Percentiles rank a stretch among this genome's conserved stretches.
Evolutionary conservation across 2,113 vertebrate species (phyloP).

Genomic region (Calyptommatus sinebrachiatus): DNA sequence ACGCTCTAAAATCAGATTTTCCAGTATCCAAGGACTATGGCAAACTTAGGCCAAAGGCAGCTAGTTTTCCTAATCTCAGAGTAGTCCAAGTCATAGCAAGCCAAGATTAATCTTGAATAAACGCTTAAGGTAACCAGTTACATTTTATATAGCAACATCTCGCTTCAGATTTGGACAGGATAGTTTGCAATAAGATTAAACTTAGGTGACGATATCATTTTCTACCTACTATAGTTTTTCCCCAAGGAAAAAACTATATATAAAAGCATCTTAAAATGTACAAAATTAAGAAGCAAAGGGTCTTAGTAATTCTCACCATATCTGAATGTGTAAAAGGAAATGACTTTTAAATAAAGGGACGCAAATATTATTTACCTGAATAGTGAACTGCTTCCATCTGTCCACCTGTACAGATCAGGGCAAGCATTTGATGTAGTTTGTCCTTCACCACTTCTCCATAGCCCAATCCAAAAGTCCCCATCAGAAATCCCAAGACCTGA

Average conservation of each 20-base stretch:
- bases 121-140: no score
- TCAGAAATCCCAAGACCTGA: slow-evolving; percentile 82
- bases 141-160: no score
- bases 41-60: no score
- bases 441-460: slow-evolving; percentile 79
- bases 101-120: no score
- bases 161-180: no score
- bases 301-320: no score
- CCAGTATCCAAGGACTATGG: no score
- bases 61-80: no score
- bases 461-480: slow-evolving; percentile 97
- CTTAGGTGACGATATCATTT: neutral
- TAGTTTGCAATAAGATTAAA: no score
- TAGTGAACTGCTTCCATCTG: slow-evolving; percentile 78
- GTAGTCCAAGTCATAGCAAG: no score
- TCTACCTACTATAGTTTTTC: neutral
- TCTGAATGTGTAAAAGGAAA: neutral
- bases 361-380: slow-evolving; percentile 77
- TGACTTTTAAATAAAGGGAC: neutral
- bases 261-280: neutral
- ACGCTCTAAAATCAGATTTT: no score
- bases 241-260: neutral
- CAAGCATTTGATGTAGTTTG: slow-evolving; percentile 75
- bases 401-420: slow-evolving; percentile 88
- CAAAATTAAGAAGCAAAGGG: no score